These are phyloP conservation scores for Microcebus griseorufus DNA, from an alignment of 2,113 vertebrate genomes.

Conservation along the genomic window DNA sequence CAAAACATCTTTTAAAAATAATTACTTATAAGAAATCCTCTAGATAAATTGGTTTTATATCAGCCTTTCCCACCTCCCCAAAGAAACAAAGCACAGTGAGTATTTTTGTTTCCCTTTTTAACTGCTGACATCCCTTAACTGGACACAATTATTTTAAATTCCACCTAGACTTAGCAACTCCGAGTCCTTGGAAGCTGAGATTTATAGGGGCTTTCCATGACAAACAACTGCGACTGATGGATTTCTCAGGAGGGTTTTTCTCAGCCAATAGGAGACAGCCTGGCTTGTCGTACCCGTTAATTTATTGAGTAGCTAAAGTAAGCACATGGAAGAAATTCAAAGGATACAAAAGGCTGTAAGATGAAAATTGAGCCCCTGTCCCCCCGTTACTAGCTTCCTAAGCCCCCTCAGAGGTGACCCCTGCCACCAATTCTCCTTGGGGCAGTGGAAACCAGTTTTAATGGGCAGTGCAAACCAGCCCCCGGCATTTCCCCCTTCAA, in stretches of 20 bases:
- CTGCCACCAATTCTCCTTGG: neutral
- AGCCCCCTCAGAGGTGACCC: neutral
- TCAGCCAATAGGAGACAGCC: neutral
- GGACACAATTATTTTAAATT: neutral
- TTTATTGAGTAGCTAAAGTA: neutral
- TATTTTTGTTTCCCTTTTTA: neutral
- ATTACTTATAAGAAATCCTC: neutral
- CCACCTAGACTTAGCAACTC: neutral
- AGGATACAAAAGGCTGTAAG: neutral
- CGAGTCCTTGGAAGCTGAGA: neutral
- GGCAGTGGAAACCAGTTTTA: constrained; percentile 60
- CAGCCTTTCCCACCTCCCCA: neutral
- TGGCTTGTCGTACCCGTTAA: neutral
- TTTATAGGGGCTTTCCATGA: neutral
- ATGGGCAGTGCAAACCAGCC: constrained; percentile 72
- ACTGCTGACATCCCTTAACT: neutral
- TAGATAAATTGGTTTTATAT: neutral
- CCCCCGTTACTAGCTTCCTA: neutral
- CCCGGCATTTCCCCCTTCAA: constrained; percentile 77
- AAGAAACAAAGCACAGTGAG: neutral
- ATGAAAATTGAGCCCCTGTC: neutral
- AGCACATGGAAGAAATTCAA: neutral
- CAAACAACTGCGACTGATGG: neutral
- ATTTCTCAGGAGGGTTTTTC: neutral
- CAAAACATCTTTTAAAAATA: neutral